Conservation (phyloP, 92 coral and sea anemone species). For the Epizoanthus scotinus region DNA sequence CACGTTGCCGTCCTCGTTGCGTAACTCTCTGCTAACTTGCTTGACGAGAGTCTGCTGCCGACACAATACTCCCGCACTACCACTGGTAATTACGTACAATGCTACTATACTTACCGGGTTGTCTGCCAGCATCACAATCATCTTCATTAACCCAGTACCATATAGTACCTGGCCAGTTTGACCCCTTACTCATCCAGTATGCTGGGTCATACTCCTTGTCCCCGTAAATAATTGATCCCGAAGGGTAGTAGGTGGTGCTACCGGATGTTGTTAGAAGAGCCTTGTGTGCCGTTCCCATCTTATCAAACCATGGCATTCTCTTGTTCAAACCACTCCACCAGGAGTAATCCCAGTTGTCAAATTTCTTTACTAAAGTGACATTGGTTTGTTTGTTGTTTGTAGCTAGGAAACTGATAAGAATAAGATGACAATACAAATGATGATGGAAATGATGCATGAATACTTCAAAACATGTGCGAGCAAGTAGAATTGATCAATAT, state of each 20-base stretch:
- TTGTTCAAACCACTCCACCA: conserved; percentile 54
- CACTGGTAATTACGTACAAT: too few relatives aligned
- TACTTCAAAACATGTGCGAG: too few relatives aligned
- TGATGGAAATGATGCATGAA: too few relatives aligned
- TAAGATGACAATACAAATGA: too few relatives aligned
- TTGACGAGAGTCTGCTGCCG: too few relatives aligned
- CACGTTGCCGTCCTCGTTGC: too few relatives aligned
- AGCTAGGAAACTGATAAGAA: conserved; percentile 63
- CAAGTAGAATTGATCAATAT: too few relatives aligned
- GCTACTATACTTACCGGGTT: conserved; percentile 54
- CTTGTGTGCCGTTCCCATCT: conserved; percentile 39
- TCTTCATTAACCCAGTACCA: conserved; percentile 89
- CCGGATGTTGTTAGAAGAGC: conserved; percentile 60
- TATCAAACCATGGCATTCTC: conserved; percentile 73
- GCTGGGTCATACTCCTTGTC: conserved; percentile 59
- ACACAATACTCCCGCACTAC: too few relatives aligned
- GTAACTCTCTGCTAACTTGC: too few relatives aligned
- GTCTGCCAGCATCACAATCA: conserved; percentile 66
- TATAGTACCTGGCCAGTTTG: conserved; percentile 60
- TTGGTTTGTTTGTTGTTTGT: conserved; percentile 50
- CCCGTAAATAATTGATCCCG: conserved; percentile 76
- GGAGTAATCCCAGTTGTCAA: conserved; percentile 56
- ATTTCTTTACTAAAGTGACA: conserved; percentile 50
- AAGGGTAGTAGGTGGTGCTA: conserved; percentile 55
- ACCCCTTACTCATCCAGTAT: conserved; percentile 55